Base-by-base conservation (phyloP, 2,888 invertebrate species). In the Drosophila lacicola region DNA sequence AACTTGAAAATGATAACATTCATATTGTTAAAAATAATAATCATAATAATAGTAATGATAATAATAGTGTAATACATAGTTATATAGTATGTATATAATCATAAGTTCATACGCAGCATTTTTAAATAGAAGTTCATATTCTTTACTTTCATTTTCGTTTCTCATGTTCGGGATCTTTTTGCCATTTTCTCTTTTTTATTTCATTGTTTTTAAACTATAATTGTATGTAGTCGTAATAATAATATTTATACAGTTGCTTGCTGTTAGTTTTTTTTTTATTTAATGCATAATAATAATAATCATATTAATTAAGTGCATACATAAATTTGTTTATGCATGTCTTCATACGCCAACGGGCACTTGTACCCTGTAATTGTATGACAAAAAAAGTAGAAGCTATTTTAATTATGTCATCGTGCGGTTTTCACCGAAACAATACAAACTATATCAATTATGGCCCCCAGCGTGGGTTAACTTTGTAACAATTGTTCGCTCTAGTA, bases 91-190 rank as follows among this genome's bases (percentile, higher is more conserved):
- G 81, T 74, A 82, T 83, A 74, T 86, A 83, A 89, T 90, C 91
- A 90, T 91, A 90, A 91, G 91, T 91, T 90, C 90, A 82, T 89
- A 90, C 90, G 90, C 90, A 90, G 91, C 90, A 89, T 83, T 88
- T 50, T 83, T 80, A 51, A 85, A 80, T 82, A 76, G 76, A 88
- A 79, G 76, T 88, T 77, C 58, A 78, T 66, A 67, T 57, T 57
- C 50, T 44, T 45, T 50, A 25, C 51, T 17, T 74, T 62, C 57
- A 39, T 53, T 42, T 39, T n/a, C 39, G 13, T 17, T 39, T 21
- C 39, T 50, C 37, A 39, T 37, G 44, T 33, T 63, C 13, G 17
- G 9, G 39, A 19, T 10, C 11, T 13, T 33, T 17, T 29, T 54
- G 14, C 58, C 25, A 47, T 17, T 10, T 47, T 45, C 14, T 39